Evolutionary conservation across 2,113 vertebrate genomes (phyloP).

Genomic region (Platanista minor): DNA sequence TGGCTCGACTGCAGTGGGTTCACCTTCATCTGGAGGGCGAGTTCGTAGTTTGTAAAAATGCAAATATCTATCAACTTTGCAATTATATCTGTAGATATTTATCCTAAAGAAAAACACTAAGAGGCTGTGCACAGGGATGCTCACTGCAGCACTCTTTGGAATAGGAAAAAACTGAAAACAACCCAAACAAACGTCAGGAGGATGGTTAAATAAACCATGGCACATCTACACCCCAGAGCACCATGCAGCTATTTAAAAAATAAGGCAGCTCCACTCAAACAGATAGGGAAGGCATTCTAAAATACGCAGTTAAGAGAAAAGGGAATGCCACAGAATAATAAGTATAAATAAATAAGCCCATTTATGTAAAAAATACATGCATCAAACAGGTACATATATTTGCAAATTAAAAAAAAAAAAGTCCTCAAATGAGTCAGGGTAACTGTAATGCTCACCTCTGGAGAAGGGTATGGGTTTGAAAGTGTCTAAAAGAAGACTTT

Average conservation of each 20-base stretch:
- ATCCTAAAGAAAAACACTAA: background rate
- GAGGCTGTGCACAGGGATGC: background rate
- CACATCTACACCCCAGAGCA: background rate
- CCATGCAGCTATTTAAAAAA: background rate
- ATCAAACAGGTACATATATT: background rate
- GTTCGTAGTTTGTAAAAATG: background rate
- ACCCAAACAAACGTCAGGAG: background rate
- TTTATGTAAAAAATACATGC: background rate
- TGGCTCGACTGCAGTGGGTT: background rate
- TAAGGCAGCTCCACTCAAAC: background rate
- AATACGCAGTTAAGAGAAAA: background rate
- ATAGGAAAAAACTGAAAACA: background rate
- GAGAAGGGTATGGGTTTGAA: background rate
- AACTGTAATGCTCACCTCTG: background rate
- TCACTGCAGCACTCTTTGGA: background rate
- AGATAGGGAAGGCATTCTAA: background rate
- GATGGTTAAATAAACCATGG: background rate
- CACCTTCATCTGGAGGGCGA: background rate
- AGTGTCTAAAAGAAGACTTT: background rate
- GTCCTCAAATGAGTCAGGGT: background rate
- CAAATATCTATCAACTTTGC: background rate
- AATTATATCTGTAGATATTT: background rate
- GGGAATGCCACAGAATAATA: background rate
- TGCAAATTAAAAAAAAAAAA: background rate
- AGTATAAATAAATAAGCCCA: background rate